phyloP scores from a whole-genome alignment of 2,797 vertebrate species.

The Arnoldichthys spilopterus region DNA sequence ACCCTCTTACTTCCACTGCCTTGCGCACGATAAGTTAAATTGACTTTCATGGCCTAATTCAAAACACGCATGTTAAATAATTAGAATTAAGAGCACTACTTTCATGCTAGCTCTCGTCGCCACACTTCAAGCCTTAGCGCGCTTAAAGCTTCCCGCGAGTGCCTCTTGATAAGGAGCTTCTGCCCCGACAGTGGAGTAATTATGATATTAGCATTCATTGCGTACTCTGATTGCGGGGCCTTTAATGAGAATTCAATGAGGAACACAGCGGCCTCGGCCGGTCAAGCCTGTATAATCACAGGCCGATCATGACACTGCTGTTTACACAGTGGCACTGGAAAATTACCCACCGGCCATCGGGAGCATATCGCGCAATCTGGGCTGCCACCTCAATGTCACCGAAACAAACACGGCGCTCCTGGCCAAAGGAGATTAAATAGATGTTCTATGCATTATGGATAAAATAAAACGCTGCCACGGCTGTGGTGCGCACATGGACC shows the following conservation, averaged over 20 bases:
- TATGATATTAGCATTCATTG: constrained; percentile 54
- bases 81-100: constrained; percentile 49
- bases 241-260: constrained; percentile 53
- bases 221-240: constrained; percentile 36
- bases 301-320: constrained; percentile 57
- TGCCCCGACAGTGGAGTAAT: constrained; percentile 51
- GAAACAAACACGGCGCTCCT: constrained; percentile 28
- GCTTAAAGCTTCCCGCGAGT: constrained; percentile 32
- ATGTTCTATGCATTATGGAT: constrained; percentile 33
- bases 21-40: constrained; percentile 51
- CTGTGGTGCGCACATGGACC: neutral
- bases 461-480: neutral
- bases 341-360: constrained; percentile 60
- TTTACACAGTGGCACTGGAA: constrained; percentile 61
- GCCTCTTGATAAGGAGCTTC: constrained; percentile 50
- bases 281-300: constrained; percentile 53
- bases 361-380: constrained; percentile 37
- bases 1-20: constrained; percentile 18
- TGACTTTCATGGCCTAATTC: constrained; percentile 50
- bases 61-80: constrained; percentile 53
- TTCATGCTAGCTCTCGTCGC: constrained; percentile 26
- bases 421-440: constrained; percentile 46
- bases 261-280: constrained; percentile 31
- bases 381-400: constrained; percentile 35
- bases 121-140: constrained; percentile 18